Evolutionary conservation across 2,113 vertebrate species (phyloP).

Genomic region (Amphiprion ocellaris): DNA sequence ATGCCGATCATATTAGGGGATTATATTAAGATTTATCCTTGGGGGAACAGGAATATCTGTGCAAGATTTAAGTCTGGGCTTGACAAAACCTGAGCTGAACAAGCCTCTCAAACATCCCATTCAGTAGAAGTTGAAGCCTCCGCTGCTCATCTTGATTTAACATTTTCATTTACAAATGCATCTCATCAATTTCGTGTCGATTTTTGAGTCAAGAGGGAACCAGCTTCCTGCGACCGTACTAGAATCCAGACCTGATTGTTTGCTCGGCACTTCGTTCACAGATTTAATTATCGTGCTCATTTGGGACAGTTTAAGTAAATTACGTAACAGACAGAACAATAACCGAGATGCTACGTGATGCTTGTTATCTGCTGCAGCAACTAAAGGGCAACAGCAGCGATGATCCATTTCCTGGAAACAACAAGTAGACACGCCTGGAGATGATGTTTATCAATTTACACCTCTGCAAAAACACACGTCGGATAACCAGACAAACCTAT

Average conservation of each 20-base stretch:
- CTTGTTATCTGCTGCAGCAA: conserved; percentile 52
- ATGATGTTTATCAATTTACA: conserved; percentile 37
- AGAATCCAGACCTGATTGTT: conserved; percentile 34
- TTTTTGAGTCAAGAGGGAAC: conserved; percentile 19
- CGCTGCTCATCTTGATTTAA: conserved; percentile 35
- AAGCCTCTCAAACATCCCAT: conserved; percentile 2
- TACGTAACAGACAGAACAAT: conserved; percentile 44
- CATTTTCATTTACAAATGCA: conserved; percentile 48
- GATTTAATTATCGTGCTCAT: conserved; percentile 67
- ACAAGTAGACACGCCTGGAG: conserved; percentile 24
- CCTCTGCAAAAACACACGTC: background rate
- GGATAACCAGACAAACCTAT: background rate
- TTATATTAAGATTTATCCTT: no score
- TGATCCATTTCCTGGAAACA: conserved; percentile 59
- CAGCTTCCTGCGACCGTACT: conserved; percentile 15
- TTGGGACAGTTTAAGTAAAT: conserved; percentile 55
- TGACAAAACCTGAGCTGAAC: background rate
- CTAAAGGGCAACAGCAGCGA: conserved; percentile 45
- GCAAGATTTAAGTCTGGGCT: no score
- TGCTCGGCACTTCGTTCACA: conserved; percentile 34
- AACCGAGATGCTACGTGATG: conserved; percentile 63
- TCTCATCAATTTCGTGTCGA: conserved; percentile 51
- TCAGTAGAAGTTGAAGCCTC: background rate
- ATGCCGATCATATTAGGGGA: no score
- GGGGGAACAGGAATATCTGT: no score